phyloP scores from a whole-genome alignment of 64 coral and sea anemone species.

The Exaiptasia diaphana region DNA sequence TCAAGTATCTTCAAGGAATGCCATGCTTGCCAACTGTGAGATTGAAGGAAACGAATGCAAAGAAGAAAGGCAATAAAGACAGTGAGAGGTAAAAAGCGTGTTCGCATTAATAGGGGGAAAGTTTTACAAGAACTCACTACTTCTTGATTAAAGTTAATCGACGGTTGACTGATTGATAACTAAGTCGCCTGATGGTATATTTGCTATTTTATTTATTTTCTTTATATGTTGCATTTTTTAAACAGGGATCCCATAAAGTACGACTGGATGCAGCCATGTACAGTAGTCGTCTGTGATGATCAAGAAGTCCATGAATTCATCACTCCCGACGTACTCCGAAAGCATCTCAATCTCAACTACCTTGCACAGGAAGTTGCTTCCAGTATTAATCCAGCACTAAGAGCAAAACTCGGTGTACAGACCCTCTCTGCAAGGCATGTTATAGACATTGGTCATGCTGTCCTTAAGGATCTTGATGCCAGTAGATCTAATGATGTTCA shows the following conservation, averaged over 20 bases:
- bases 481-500: not conserved
- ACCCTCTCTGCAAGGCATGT: conserved; percentile 70
- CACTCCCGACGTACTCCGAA: conserved; percentile 26
- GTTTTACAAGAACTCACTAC: too few relatives aligned
- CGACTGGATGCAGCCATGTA: conserved; percentile 66
- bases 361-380: conserved; percentile 49
- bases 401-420: conserved; percentile 69
- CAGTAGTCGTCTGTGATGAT: conserved; percentile 71
- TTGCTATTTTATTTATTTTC: too few relatives aligned
- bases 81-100: too few relatives aligned
- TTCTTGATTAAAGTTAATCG: too few relatives aligned
- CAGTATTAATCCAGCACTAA: conserved; percentile 61
- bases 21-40: conserved; percentile 58
- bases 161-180: too few relatives aligned
- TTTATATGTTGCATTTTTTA: too few relatives aligned
- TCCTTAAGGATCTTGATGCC: conserved; percentile 20
- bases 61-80: too few relatives aligned
- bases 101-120: too few relatives aligned
- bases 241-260: too few relatives aligned
- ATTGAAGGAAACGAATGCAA: too few relatives aligned
- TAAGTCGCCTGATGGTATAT: too few relatives aligned
- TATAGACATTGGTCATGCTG: conserved; percentile 69
- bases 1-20: conserved; percentile 66
- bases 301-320: conserved; percentile 20
- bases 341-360: conserved; percentile 60